phyloP scores from a whole-genome alignment of 2,113 vertebrate genomes.

The Hyperopisus bebe region DNA sequence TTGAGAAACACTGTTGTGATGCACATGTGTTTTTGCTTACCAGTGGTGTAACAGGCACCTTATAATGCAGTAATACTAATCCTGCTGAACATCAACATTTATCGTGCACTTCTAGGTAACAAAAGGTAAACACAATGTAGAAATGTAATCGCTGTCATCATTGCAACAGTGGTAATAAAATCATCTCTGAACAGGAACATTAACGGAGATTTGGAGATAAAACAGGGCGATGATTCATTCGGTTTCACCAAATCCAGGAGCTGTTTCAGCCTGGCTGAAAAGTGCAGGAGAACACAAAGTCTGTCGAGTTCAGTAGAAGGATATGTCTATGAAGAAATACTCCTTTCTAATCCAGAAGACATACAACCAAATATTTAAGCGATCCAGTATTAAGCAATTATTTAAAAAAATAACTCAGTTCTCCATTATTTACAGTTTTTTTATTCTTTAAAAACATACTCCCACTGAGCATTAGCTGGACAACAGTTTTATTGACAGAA shows the following conservation, averaged over 20 bases:
- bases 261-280: not conserved
- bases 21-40: not conserved
- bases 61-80: not conserved
- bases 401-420: not conserved
- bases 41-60: not conserved
- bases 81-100: not conserved
- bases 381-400: not conserved
- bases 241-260: not conserved
- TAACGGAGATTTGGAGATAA: not conserved
- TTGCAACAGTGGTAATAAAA: not conserved
- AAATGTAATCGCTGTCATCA: not conserved
- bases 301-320: not conserved
- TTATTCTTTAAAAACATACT: not conserved
- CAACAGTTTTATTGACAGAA: not conserved
- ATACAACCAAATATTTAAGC: not conserved
- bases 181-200: not conserved
- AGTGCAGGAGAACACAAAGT: not conserved
- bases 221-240: not conserved
- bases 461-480: not conserved
- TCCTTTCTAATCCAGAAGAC: not conserved
- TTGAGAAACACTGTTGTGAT: not conserved
- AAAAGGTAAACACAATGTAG: not conserved
- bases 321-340: not conserved
- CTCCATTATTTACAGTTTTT: not conserved
- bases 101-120: not conserved